These are phyloP conservation scores for Halictus quadricinctus DNA, from an alignment of 2,888 invertebrate genomes.

Conservation along the genomic window DNA sequence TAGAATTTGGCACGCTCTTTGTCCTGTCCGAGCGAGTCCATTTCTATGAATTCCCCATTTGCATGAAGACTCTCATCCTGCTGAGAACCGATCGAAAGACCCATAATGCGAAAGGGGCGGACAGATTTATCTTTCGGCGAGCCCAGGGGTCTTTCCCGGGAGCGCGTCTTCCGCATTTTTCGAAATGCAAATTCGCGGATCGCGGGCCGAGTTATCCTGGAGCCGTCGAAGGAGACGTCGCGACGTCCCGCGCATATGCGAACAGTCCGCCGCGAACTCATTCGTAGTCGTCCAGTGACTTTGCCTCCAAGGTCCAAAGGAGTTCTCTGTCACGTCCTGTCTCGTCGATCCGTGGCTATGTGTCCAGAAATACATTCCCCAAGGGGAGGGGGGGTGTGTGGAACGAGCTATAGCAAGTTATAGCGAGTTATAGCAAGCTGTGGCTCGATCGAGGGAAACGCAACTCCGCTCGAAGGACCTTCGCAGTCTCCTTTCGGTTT, in stretches of 20 bases:
- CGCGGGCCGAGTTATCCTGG: conserved; percentile 57
- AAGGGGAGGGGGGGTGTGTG: neutral
- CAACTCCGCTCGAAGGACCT: conserved; percentile 13
- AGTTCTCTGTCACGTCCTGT: conserved; percentile 50
- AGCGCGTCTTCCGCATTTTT: conserved; percentile 61
- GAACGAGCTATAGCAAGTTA: neutral
- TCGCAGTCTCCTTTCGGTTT: conserved; percentile 21
- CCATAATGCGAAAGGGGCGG: neutral
- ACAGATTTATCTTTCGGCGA: neutral
- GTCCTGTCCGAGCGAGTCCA: neutral
- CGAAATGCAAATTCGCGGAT: conserved; percentile 51
- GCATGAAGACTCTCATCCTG: neutral
- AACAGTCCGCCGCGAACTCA: conserved; percentile 56
- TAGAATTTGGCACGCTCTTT: neutral
- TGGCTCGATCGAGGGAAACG: neutral
- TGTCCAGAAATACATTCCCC: conserved; percentile 43
- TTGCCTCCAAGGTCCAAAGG: conserved; percentile 59
- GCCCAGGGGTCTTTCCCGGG: conserved; percentile 26
- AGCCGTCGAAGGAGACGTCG: conserved; percentile 68
- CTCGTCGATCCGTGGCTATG: conserved; percentile 34
- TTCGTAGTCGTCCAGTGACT: conserved; percentile 57
- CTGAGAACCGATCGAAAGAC: neutral
- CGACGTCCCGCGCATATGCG: conserved; percentile 65
- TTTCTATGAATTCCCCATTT: neutral
- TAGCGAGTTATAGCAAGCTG: neutral